A percentile compares a stretch with the other conserved stretches of the same genome.
Conservation (phyloP, 2,888 invertebrate genomes). For the Sesia apiformis region DNA sequence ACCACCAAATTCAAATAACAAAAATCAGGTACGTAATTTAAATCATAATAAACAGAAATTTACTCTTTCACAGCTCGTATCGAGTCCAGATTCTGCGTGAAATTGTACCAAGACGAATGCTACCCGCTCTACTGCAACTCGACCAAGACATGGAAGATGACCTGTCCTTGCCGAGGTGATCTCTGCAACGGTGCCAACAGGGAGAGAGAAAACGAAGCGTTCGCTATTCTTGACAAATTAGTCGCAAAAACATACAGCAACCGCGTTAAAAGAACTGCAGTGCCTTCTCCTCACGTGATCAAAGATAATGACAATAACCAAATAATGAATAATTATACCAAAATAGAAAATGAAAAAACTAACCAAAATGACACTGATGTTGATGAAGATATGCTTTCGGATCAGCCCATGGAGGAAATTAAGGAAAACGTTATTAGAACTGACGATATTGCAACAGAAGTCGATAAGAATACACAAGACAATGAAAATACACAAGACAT, state of each 20-base stretch:
- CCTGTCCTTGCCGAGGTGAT: constrained; percentile 57
- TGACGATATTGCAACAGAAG: not conserved
- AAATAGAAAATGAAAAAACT: not conserved
- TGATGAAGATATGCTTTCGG: not conserved
- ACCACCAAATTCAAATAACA: too few species aligned
- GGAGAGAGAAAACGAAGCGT: constrained; percentile 46
- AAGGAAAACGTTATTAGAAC: not conserved
- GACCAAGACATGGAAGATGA: constrained; percentile 54
- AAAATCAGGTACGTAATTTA: not conserved
- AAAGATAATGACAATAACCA: constrained; percentile 3
- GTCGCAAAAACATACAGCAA: constrained; percentile 21
- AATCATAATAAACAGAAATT: not conserved
- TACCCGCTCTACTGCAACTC: constrained; percentile 57
- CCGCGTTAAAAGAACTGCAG: constrained; percentile 15
- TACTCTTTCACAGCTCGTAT: constrained; percentile 37
- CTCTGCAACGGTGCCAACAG: constrained; percentile 58
- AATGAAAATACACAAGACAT: not conserved
- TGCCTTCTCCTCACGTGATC: constrained; percentile 8
- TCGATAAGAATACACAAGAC: not conserved
- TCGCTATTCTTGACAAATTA: constrained; percentile 29
- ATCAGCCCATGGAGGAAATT: not conserved
- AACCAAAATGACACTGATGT: constrained; percentile 1
- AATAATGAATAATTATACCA: constrained; percentile 3
- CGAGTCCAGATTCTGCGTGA: constrained; percentile 59
- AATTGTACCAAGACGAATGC: constrained; percentile 63